Evolutionary conservation across 2,888 invertebrate genomes (phyloP).

Genomic region (Argyresthia goedartella): DNA sequence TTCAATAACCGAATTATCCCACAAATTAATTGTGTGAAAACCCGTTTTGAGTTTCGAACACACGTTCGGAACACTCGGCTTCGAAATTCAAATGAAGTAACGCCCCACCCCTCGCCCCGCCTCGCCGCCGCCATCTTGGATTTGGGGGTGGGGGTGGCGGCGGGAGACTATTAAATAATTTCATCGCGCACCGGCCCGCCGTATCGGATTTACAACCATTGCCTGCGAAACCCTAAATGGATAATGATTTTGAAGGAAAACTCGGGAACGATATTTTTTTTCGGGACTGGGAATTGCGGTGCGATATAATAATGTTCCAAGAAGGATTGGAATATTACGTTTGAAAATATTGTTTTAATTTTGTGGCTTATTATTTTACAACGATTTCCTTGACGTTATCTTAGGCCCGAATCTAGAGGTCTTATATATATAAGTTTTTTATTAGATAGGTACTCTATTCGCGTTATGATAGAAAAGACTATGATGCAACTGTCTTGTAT

Average conservation of each 20-base stretch:
- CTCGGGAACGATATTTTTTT: not conserved
- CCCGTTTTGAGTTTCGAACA: constrained; percentile 42
- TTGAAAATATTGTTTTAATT: no score
- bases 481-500: no score
- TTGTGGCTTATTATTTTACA: no score
- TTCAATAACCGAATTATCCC: constrained; percentile 51
- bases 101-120: constrained; percentile 64
- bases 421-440: no score
- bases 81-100: constrained; percentile 70
- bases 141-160: constrained; percentile 36
- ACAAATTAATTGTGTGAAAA: constrained; percentile 66
- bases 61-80: constrained; percentile 64
- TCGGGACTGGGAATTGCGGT: not conserved
- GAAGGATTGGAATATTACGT: no score
- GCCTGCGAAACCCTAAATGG: constrained; percentile 66
- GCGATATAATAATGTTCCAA: not conserved
- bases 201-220: constrained; percentile 69
- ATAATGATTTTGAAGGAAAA: constrained; percentile 35
- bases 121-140: constrained; percentile 56
- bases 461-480: no score
- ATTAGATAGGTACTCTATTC: no score
- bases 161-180: constrained; percentile 65
- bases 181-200: constrained; percentile 65
- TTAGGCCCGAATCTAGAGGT: no score
- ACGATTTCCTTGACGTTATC: no score